Evolutionary conservation across 23 tunicate species (phyloP), one percentile per base, ranked within the genome.

Genomic region (Trididemnum clinides): DNA sequence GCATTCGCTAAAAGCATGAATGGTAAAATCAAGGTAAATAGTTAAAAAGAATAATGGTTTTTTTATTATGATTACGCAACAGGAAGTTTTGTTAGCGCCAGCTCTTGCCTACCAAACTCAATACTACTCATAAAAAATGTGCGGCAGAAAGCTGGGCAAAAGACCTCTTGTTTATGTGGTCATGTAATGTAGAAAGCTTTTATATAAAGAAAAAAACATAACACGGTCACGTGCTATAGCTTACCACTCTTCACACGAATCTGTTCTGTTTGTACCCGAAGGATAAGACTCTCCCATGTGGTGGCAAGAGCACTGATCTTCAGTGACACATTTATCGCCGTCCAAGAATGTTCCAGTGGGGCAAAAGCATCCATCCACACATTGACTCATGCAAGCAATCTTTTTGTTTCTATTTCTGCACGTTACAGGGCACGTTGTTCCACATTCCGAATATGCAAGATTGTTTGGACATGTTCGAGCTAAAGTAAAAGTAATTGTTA

Each of bases 361-460:
- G 37, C 98, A 93, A 80, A 89, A 85, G 71, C 98, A 93, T 4
- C 98, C 98, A 58, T 89, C 93, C 50, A 93, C 80, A 39, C 98
- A 93, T 15, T 66, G 59, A 7, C 58, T 29, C 23, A 64, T n/a
- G 65, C 98, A 93, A 33, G 51, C 2, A 59, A 84, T 71, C 7
- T 71, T 44, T 64, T 80, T 84, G 84, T 71, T 57, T 64, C 87
- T 84, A 82, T 88, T 85, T 33, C 77, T 72, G 34, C 98, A 93
- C n/a, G 98, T 89, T 30, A 38, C 37, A 12, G 90, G 90, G 64
- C 98, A 93, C 3, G 93, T 64, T 0, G 64, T 71, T 23, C 93
- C 98, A 64, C 98, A 93, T 81, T 93, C 98, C 58, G 1, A 49
- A 71, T 93, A 50, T 34, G 89, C 90, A 33, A 84, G 33, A 51